Conservation (phyloP, 2,888 invertebrate species). For the Caenorhabditis sp. region DNA sequence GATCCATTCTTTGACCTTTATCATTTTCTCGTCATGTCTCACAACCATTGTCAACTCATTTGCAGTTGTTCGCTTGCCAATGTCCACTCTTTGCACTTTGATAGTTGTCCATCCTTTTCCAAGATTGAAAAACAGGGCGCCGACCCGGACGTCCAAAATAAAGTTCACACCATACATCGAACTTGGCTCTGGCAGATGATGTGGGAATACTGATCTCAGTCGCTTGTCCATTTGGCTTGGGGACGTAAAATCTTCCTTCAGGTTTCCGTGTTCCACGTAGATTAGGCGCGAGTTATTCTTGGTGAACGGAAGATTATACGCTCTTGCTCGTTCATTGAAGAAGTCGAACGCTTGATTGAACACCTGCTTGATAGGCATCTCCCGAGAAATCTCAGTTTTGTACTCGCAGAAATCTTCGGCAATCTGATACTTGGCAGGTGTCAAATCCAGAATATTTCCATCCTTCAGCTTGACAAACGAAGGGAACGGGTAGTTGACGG, state of each 20-base stretch:
- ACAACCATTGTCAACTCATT: constrained; percentile 60
- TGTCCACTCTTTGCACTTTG: constrained; percentile 62
- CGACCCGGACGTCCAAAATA: constrained; percentile 39
- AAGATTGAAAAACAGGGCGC: constrained; percentile 22
- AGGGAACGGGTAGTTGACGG: constrained; percentile 55
- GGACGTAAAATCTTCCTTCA: constrained; percentile 28
- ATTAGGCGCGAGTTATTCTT: constrained; percentile 33
- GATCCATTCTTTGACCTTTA: constrained; percentile 53
- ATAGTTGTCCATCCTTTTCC: constrained; percentile 23
- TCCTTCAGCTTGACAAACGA: constrained; percentile 28
- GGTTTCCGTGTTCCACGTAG: constrained; percentile 16
- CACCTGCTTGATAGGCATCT: constrained; percentile 29
- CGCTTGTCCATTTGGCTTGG: constrained; percentile 52
- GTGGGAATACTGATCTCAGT: constrained; percentile 26
- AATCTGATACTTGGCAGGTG: constrained; percentile 40
- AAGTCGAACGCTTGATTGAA: constrained; percentile 55
- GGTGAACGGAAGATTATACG: constrained; percentile 18
- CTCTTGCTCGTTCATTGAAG: constrained; percentile 54
- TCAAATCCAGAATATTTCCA: constrained; percentile 8
- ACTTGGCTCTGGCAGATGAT: constrained; percentile 24
- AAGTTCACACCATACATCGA: constrained; percentile 44
- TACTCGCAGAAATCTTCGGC: constrained; percentile 55
- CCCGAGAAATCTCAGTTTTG: constrained; percentile 55
- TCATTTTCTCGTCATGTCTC: constrained; percentile 32
- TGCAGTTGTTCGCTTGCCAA: constrained; percentile 54